These are phyloP conservation scores for Penelope pileata DNA, from an alignment of 2,113 vertebrate species.

Conservation along the genomic window DNA sequence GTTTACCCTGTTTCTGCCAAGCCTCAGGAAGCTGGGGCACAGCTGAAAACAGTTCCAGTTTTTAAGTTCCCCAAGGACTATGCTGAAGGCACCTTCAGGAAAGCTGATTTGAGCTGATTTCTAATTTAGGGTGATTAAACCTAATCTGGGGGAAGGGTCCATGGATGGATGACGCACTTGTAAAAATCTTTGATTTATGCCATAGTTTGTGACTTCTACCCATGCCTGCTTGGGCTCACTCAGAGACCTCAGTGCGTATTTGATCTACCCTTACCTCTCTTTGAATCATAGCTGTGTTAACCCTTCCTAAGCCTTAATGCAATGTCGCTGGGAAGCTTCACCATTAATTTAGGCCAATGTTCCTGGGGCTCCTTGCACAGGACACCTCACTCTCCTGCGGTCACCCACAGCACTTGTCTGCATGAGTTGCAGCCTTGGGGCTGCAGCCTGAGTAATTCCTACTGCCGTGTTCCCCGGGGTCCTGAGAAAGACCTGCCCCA, in stretches of 20 bases:
- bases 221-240: background rate
- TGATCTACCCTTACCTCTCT: background rate
- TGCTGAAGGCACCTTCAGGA: background rate
- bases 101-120: background rate
- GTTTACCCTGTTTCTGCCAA: background rate
- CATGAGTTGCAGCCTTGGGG: background rate
- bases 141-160: background rate
- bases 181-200: no score
- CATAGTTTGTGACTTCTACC: no score
- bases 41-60: background rate
- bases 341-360: background rate
- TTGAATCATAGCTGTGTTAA: background rate
- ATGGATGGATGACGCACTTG: background rate
- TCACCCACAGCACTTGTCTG: background rate
- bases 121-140: constrained; percentile 28
- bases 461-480: background rate
- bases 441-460: background rate
- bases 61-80: background rate
- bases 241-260: background rate
- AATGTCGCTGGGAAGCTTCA: background rate
- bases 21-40: background rate
- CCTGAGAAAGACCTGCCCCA: background rate
- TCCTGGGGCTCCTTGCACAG: background rate
- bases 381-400: accelerated
- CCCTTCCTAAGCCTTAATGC: background rate